Evolutionary conservation across 2,888 invertebrate species (phyloP).

Genomic region (Lasioglossum figueresi): DNA sequence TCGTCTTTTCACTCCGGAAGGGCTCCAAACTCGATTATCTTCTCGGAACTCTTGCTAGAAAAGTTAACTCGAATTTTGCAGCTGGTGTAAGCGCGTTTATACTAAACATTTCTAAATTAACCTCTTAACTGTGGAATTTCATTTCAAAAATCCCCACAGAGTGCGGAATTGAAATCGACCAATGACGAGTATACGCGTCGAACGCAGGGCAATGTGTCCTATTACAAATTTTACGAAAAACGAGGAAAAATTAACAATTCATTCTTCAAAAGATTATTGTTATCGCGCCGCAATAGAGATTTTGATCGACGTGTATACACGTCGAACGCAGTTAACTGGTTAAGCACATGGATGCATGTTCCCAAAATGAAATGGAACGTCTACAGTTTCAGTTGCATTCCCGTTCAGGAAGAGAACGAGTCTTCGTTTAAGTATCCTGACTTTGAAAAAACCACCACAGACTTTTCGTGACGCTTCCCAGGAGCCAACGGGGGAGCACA

Average conservation of each 20-base stretch:
- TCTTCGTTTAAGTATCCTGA: not conserved
- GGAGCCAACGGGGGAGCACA: not conserved
- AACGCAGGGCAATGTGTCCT: no score
- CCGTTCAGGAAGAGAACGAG: not conserved
- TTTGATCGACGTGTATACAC: no score
- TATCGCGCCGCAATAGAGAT: no score
- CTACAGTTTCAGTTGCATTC: not conserved
- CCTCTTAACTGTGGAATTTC: no score
- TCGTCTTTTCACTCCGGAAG: not conserved
- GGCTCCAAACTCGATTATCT: not conserved
- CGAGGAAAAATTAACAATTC: no score
- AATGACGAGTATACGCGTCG: no score
- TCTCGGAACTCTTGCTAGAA: not conserved
- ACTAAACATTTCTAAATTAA: no score
- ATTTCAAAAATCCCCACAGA: no score
- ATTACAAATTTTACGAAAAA: no score
- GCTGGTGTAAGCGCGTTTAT: not conserved
- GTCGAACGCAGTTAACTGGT: no score
- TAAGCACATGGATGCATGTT: not conserved
- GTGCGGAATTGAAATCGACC: no score
- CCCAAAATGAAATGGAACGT: not conserved
- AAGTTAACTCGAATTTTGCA: not conserved
- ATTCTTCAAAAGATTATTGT: no score
- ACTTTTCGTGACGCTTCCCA: not conserved
- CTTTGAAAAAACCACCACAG: not conserved